Conservation (phyloP, 2,113 vertebrate genomes). For the Stictonetta naevosa region DNA sequence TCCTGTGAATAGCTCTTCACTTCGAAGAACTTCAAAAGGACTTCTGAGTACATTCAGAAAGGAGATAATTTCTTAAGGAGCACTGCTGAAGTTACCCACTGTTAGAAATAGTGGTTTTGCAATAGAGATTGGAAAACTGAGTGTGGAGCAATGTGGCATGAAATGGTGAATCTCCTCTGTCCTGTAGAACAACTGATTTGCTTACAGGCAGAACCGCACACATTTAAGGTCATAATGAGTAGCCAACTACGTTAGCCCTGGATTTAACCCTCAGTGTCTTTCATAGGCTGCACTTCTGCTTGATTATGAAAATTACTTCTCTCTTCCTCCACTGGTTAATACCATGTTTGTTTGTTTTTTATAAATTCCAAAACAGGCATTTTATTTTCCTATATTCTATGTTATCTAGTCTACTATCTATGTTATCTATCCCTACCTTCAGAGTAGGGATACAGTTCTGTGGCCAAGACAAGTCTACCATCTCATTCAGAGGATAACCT, state of each 20-base stretch:
- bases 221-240: neutral
- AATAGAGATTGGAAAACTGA: neutral
- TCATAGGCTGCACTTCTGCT: neutral
- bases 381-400: neutral
- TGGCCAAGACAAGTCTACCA: neutral
- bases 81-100: neutral
- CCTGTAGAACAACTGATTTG: neutral
- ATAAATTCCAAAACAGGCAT: neutral
- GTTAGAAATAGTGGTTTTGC: neutral
- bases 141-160: neutral
- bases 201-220: neutral
- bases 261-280: neutral
- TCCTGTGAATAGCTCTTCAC: neutral
- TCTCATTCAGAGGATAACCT: neutral
- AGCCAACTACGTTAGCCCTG: neutral
- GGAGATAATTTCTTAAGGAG: neutral
- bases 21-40: neutral
- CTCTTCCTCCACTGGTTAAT: neutral
- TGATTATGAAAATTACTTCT: neutral
- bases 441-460: neutral
- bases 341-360: neutral
- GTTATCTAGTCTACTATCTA: neutral
- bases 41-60: neutral
- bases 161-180: neutral
- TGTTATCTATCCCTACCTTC: neutral